These are phyloP conservation scores for Zaprionus camerounensis DNA, from an alignment of 1,140 invertebrate genomes.

Conservation along the genomic window DNA sequence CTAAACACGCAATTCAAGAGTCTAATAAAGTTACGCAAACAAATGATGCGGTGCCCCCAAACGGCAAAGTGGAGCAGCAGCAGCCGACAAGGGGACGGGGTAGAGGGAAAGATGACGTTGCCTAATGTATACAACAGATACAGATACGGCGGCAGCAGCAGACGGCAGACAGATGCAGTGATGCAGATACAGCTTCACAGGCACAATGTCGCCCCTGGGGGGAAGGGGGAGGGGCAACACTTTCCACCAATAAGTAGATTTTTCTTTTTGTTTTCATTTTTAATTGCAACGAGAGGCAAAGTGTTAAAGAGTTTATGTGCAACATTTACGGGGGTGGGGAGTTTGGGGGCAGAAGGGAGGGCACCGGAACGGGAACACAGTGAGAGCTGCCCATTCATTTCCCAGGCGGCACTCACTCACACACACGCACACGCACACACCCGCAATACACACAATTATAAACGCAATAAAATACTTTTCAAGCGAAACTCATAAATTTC, in stretches of 20 bases:
- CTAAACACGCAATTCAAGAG: constrained; percentile 81
- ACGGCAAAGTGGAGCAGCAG: constrained; percentile 72
- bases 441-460: constrained; percentile 73
- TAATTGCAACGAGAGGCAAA: constrained; percentile 81
- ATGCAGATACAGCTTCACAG: constrained; percentile 27
- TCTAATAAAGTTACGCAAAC: constrained; percentile 83
- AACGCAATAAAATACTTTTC: constrained; percentile 84
- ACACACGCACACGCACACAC: constrained; percentile 39
- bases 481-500: constrained; percentile 84
- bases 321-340: constrained; percentile 70
- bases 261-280: constrained; percentile 35
- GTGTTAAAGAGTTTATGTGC: constrained; percentile 84
- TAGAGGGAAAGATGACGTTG: constrained; percentile 6
- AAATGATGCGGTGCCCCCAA: constrained; percentile 80
- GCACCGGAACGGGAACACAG: constrained; percentile 22
- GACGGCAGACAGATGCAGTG: constrained; percentile 28
- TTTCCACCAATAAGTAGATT: constrained; percentile 78
- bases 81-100: constrained; percentile 28
- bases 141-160: constrained; percentile 14
- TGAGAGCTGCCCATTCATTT: constrained; percentile 61
- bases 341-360: constrained; percentile 10
- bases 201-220: constrained; percentile 54
- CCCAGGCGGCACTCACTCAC: constrained; percentile 52
- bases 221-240: constrained; percentile 24
- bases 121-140: constrained; percentile 69